Evolutionary conservation across 2,113 vertebrate species (phyloP).

Genomic region (Falco punctatus): DNA sequence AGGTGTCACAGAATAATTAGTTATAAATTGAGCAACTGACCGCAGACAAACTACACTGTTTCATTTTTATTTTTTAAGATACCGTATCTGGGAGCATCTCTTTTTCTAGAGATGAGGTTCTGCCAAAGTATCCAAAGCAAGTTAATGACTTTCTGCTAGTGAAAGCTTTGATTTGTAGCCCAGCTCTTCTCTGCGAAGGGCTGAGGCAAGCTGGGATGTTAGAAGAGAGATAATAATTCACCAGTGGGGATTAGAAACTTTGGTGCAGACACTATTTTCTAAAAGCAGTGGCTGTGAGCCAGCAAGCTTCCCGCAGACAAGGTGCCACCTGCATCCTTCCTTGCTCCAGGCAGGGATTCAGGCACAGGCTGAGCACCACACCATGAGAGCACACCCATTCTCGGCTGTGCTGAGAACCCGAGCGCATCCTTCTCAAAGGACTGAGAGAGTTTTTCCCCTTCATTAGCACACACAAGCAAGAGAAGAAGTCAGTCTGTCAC

Average conservation of each 20-base stretch:
- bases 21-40: background rate
- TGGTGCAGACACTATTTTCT: background rate
- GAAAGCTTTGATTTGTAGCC: background rate
- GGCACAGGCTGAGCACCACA: background rate
- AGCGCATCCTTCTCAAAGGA: no score
- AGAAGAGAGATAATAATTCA: background rate
- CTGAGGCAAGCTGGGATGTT: background rate
- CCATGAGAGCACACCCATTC: accelerated
- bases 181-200: background rate
- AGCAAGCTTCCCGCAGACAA: background rate
- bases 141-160: background rate
- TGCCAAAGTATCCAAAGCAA: background rate
- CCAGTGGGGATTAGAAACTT: accelerated
- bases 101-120: background rate
- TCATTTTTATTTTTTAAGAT: background rate
- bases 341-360: background rate
- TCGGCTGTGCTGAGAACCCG: accelerated
- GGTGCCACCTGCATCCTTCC: background rate
- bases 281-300: background rate
- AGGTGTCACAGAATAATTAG: background rate
- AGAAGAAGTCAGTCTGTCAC: background rate
- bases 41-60: background rate
- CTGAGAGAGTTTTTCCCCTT: background rate
- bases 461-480: background rate
- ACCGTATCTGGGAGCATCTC: background rate